Conservation (phyloP, 2,113 vertebrate genomes). For the Octodon degus region DNA sequence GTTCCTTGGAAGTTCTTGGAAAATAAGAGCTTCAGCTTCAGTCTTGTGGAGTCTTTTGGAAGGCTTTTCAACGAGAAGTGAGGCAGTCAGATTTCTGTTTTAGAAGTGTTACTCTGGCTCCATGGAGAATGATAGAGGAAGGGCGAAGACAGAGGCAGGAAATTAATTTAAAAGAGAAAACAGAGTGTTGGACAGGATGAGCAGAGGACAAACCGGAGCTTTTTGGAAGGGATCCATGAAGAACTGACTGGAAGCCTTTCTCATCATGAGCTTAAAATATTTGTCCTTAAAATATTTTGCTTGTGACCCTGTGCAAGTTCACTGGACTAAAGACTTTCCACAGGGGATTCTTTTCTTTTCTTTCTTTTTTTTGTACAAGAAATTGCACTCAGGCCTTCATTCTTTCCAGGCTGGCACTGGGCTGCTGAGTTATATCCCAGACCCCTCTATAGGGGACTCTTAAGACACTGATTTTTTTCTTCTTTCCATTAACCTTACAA, state of each 20-base stretch:
- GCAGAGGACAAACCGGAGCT: background rate
- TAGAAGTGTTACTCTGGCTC: background rate
- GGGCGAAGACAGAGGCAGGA: background rate
- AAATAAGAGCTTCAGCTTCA: background rate
- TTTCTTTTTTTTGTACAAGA: no score
- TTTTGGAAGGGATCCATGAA: background rate
- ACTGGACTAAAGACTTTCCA: background rate
- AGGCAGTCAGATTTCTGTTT: background rate
- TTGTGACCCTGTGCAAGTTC: background rate
- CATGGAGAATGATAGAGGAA: background rate
- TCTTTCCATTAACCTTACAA: background rate
- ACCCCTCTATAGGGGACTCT: background rate
- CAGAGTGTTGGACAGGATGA: background rate
- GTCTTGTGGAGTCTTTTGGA: background rate
- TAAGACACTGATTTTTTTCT: background rate
- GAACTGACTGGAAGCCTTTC: background rate
- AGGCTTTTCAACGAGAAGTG: background rate
- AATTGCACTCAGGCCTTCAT: no score
- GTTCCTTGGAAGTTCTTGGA: background rate
- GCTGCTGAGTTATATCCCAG: no score
- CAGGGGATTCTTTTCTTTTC: background rate
- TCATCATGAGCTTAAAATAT: background rate
- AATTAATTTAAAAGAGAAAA: background rate
- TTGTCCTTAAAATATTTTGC: slow-evolving; percentile 22
- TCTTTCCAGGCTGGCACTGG: no score